phyloP scores from a whole-genome alignment of 2,888 invertebrate species.

The Eupithecia vulgata region DNA sequence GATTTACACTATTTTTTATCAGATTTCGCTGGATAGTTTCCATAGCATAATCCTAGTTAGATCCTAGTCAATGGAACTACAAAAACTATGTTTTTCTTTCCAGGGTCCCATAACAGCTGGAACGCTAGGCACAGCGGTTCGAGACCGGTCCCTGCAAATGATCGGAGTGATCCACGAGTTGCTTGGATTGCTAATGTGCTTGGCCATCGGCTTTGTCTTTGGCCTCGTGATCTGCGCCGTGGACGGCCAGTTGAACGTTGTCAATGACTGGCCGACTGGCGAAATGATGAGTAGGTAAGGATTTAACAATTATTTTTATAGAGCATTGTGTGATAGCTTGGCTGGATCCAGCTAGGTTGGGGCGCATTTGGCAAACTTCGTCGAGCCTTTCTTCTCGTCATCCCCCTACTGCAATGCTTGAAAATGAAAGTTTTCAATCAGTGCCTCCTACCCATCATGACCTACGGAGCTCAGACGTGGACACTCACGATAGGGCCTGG shows the following conservation, averaged over 20 bases:
- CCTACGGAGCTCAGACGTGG: too few relatives aligned
- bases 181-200: conserved; percentile 86
- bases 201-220: conserved; percentile 87
- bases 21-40: too few relatives aligned
- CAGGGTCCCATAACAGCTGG: conserved; percentile 91
- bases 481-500: too few relatives aligned
- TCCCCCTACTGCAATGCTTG: too few relatives aligned
- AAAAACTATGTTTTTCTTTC: conserved; percentile 35
- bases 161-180: conserved; percentile 88
- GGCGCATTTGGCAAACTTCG: too few relatives aligned
- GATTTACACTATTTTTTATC: too few relatives aligned
- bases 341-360: too few relatives aligned
- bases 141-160: conserved; percentile 85
- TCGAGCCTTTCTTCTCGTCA: too few relatives aligned
- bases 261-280: conserved; percentile 85
- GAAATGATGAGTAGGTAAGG: conserved; percentile 86
- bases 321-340: not conserved
- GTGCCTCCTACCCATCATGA: too few relatives aligned
- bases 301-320: not conserved
- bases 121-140: conserved; percentile 89
- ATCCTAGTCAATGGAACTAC: not conserved
- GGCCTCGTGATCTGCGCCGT: conserved; percentile 85
- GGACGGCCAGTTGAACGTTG: conserved; percentile 82
- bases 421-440: too few relatives aligned
- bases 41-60: not conserved